Evolutionary conservation across 2,113 vertebrate species (phyloP).

Genomic region (Balaeniceps rex): DNA sequence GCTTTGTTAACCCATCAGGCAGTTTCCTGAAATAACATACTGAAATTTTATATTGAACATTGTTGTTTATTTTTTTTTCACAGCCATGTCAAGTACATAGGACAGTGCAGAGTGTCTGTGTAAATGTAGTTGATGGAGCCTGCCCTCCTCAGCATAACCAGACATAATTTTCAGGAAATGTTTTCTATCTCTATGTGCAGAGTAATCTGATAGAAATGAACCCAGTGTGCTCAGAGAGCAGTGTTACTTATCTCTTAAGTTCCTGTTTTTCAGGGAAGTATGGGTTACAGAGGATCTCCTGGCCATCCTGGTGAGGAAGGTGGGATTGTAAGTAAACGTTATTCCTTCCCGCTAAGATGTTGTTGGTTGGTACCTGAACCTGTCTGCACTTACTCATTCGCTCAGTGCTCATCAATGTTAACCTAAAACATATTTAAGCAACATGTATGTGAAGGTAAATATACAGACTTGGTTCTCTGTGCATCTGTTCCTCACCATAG

Average conservation of each 20-base stretch:
- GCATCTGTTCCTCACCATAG: not conserved
- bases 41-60: not conserved
- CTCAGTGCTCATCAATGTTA: not conserved
- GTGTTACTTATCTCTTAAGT: not conserved
- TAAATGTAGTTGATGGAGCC: not conserved
- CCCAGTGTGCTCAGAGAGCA: not conserved
- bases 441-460: not conserved
- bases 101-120: not conserved
- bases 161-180: not conserved
- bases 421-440: not conserved
- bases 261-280: conserved; percentile 70
- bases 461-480: not conserved
- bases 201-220: not conserved
- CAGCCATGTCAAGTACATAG: not conserved
- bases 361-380: not conserved
- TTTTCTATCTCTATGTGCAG: not conserved
- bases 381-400: not conserved
- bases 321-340: conserved; percentile 70
- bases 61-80: not conserved
- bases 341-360: not conserved
- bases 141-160: not conserved
- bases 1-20: not conserved
- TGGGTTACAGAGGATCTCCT: conserved; percentile 70
- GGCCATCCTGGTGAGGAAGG: conserved; percentile 89
- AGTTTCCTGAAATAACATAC: not conserved